Evolutionary conservation across 1,140 invertebrate genomes (phyloP).

Genomic region (Hesperophylax magnus): DNA sequence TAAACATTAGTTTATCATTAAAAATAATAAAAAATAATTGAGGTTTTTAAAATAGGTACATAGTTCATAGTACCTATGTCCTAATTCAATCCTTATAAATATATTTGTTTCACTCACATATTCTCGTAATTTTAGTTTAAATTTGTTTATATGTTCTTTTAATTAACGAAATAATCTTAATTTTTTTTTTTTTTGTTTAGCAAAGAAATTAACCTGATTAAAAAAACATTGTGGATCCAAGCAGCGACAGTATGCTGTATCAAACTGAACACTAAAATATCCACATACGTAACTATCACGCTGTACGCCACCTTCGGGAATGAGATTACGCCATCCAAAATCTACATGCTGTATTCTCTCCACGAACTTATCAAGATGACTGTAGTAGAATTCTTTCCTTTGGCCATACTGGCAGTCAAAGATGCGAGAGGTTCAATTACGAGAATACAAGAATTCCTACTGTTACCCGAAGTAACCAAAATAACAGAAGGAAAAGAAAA

Average conservation of each 20-base stretch:
- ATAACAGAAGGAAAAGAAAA: not conserved
- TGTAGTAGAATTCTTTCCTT: constrained; percentile 81
- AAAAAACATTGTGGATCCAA: constrained; percentile 76
- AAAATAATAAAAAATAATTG: too few species aligned
- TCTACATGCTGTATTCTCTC: constrained; percentile 82
- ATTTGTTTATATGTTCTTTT: constrained; percentile 74
- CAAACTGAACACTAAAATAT: constrained; percentile 80
- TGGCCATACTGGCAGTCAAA: constrained; percentile 74
- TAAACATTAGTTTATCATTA: too few species aligned
- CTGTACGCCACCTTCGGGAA: constrained; percentile 79
- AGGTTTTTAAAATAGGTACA: too few species aligned
- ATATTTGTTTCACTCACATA: constrained; percentile 26
- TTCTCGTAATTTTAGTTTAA: too few species aligned
- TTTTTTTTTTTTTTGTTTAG: constrained; percentile 59
- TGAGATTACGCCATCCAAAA: constrained; percentile 81
- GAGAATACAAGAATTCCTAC: constrained; percentile 77
- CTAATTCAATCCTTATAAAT: too few species aligned
- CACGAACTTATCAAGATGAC: constrained; percentile 81
- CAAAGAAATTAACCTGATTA: constrained; percentile 79
- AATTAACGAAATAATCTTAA: constrained; percentile 61
- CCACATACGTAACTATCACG: constrained; percentile 85
- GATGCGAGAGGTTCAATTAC: constrained; percentile 76
- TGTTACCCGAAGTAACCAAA: constrained; percentile 70
- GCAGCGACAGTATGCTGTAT: constrained; percentile 79
- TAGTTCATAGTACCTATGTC: too few species aligned